These are phyloP conservation scores for western clawed frog (Xenopus tropicalis) DNA, from an alignment of 2,113 vertebrate species.

Conservation along the genomic window DNA sequence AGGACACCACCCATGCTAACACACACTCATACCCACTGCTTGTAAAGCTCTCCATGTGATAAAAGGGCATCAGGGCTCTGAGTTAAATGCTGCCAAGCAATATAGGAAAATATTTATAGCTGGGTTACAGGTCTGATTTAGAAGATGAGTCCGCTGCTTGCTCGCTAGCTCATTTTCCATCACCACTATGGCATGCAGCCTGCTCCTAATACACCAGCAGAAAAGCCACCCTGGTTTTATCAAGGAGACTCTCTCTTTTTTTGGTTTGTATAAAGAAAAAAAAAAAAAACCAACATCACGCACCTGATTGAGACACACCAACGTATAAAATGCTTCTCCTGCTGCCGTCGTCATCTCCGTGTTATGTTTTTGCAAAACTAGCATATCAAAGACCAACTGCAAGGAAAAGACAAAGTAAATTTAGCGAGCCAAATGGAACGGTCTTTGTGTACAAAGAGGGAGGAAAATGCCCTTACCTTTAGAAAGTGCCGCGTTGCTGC, in stretches of 20 bases:
- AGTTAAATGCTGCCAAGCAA: conserved; percentile 13
- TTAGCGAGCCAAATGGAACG: background rate
- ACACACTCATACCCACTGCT: too few relatives aligned
- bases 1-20: too few relatives aligned
- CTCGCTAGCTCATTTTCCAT: conserved; percentile 14
- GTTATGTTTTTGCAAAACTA: conserved; percentile 97
- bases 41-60: too few relatives aligned
- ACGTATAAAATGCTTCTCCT: conserved; percentile 94
- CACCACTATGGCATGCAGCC: conserved; percentile 10
- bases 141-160: background rate
- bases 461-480: conserved; percentile 70
- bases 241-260: background rate
- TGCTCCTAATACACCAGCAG: background rate
- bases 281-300: conserved; percentile 2
- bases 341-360: conserved; percentile 95
- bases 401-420: conserved; percentile 36
- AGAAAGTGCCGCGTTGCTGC: conserved; percentile 96
- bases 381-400: conserved; percentile 98
- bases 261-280: background rate
- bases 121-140: conserved; percentile 18
- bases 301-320: conserved; percentile 95
- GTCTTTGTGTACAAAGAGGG: conserved; percentile 1
- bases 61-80: too few relatives aligned
- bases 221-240: background rate
- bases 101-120: conserved; percentile 33